Base-by-base conservation (phyloP, 1,140 invertebrate genomes). In the Popillia japonica region DNA sequence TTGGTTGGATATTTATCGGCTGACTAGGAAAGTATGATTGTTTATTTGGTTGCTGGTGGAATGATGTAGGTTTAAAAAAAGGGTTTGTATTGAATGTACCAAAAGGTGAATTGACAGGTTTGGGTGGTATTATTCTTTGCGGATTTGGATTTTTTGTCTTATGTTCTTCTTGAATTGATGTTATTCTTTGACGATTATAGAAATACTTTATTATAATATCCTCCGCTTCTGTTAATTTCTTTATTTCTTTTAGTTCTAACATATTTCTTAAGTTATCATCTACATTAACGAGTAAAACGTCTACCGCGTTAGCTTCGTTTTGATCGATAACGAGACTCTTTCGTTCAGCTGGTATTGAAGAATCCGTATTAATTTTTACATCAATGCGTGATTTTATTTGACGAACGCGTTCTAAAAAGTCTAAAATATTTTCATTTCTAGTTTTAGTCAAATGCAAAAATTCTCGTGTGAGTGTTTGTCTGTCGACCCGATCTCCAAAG, bases 361-460 rank as follows among this genome's bases (percentile, higher is more conserved):
- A 27, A 14, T 73, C 72, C 9, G 72, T 23, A 27, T n/a, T 17
- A 27, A 73, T 73, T 73, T 73, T 73, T 22, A 73, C n/a, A 9
- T 73, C 72, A 27, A 73, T 23, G 9, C 72, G 17, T 34, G 72
- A 73, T 73, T 73, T 73, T 14, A 73, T 17, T 73, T 73, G 72
- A 7, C 23, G 11, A 73, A 73, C 11, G 14, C 72, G 22, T 20
- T 73, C 72, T 73, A 73, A 27, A 73, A 73, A 73, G 23, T 73
- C 72, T 34, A 73, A n/a, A 40, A 73, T 73, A 40, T 17, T 73
- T 73, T 73, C 72, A n/a, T 73, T 73, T 73, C 72, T 73, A n/a
- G 6, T 14, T 68, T 20, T 68, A 7, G 61, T 20, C 61, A 68
- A 7, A 68, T 68, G 61, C 23, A 68, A 68, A 27, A 68, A 68